These are phyloP conservation scores for Eulemur albifrons DNA, from an alignment of 2,797 vertebrate genomes.

Conservation along the genomic window DNA sequence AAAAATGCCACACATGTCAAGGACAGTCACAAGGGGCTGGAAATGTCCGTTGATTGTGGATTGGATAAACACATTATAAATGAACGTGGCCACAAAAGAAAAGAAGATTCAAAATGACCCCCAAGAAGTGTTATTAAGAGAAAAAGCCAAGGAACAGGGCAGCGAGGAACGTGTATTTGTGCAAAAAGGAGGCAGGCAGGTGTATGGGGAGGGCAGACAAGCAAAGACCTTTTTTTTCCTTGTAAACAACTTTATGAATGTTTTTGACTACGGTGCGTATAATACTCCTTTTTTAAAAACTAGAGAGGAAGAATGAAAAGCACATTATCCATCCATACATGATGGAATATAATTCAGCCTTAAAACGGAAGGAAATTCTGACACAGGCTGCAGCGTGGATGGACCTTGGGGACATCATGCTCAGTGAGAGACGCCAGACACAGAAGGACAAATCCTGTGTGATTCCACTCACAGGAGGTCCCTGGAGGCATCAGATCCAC, in stretches of 20 bases:
- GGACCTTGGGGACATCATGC: not conserved
- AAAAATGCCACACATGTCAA: not conserved
- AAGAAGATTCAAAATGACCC: not conserved
- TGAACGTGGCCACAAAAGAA: not conserved
- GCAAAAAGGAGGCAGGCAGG: not conserved
- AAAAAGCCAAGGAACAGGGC: not conserved
- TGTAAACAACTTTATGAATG: not conserved
- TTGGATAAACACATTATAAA: not conserved
- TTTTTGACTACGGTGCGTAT: not conserved
- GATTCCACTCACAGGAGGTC: not conserved
- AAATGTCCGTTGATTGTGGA: accelerated
- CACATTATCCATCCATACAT: not conserved
- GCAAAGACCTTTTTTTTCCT: not conserved
- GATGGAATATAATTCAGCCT: not conserved
- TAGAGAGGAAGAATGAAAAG: not conserved
- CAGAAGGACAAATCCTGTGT: accelerated
- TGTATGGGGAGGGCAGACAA: not conserved
- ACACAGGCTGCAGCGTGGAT: not conserved
- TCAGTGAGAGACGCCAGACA: not conserved
- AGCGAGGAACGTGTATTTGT: not conserved
- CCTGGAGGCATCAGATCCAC: not conserved
- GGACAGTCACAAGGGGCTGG: not conserved
- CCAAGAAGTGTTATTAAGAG: not conserved
- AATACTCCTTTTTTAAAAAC: not conserved
- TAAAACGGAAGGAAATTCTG: not conserved